phyloP scores from a whole-genome alignment of 2,113 vertebrate species.

The Psittacus erithacus region DNA sequence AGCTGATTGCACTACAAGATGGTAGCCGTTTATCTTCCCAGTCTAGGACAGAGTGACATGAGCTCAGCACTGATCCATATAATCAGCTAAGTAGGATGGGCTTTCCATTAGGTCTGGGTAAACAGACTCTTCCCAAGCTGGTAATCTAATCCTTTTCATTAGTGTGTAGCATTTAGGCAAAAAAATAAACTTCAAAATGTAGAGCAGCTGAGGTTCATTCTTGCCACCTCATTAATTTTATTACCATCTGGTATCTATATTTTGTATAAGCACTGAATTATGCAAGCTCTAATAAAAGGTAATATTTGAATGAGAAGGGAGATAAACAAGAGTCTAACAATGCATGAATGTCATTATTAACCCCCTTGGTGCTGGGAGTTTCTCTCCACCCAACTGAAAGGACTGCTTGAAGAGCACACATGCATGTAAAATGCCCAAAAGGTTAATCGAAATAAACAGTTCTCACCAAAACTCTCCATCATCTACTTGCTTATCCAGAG shows the following conservation, averaged over 20 bases:
- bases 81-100: neutral
- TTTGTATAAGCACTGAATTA: slow-evolving; percentile 22
- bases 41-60: neutral
- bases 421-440: neutral
- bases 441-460: neutral
- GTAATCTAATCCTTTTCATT: slow-evolving; percentile 17
- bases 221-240: slow-evolving; percentile 62
- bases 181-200: slow-evolving; percentile 36
- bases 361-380: neutral
- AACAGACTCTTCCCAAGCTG: slow-evolving; percentile 15
- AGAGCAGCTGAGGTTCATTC: slow-evolving; percentile 47
- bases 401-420: neutral
- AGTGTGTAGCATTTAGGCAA: neutral
- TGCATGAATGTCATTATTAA: neutral
- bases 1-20: neutral
- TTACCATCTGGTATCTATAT: slow-evolving; percentile 51
- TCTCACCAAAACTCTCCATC: slow-evolving; percentile 91
- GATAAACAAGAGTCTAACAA: slow-evolving; percentile 5
- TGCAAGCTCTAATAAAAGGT: slow-evolving; percentile 41
- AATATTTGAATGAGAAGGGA: slow-evolving; percentile 29
- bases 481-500: slow-evolving; percentile 77
- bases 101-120: slow-evolving; percentile 5
- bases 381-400: neutral
- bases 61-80: neutral
- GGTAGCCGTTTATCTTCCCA: neutral